Conservation (phyloP, 2,888 invertebrate genomes). For the Athalia cordata region DNA sequence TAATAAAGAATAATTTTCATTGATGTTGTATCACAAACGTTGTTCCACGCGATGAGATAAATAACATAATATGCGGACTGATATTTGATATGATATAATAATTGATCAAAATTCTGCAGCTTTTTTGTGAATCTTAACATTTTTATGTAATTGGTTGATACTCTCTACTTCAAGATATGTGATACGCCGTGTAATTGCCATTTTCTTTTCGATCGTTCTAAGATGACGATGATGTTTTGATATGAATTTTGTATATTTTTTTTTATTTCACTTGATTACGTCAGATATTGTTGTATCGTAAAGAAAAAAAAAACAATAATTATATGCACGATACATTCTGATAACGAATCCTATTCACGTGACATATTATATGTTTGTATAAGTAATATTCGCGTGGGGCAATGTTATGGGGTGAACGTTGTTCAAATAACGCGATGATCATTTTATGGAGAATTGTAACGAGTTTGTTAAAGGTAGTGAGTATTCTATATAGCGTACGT, state of each 20-base stretch:
- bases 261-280: too few species aligned
- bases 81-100: slow-evolving; percentile 6
- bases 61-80: not conserved
- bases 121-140: not conserved
- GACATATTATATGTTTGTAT: not conserved
- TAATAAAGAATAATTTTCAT: not conserved
- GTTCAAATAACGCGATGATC: slow-evolving; percentile 7
- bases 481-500: slow-evolving; percentile 12
- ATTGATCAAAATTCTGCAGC: not conserved
- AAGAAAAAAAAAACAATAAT: not conserved
- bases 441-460: slow-evolving; percentile 26
- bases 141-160: not conserved
- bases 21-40: slow-evolving; percentile 26
- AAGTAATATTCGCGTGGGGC: slow-evolving; percentile 34
- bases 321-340: slow-evolving; percentile 6
- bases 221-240: too few species aligned
- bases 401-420: slow-evolving; percentile 21
- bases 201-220: too few species aligned
- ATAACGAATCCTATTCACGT: not conserved
- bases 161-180: not conserved
- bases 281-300: too few species aligned
- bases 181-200: not conserved
- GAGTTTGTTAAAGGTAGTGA: slow-evolving; percentile 33
- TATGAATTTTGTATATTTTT: too few species aligned
- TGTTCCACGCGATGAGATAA: slow-evolving; percentile 37